Evolutionary conservation across 2,888 invertebrate species (phyloP).

Genomic region (Adineta ricciae): DNA sequence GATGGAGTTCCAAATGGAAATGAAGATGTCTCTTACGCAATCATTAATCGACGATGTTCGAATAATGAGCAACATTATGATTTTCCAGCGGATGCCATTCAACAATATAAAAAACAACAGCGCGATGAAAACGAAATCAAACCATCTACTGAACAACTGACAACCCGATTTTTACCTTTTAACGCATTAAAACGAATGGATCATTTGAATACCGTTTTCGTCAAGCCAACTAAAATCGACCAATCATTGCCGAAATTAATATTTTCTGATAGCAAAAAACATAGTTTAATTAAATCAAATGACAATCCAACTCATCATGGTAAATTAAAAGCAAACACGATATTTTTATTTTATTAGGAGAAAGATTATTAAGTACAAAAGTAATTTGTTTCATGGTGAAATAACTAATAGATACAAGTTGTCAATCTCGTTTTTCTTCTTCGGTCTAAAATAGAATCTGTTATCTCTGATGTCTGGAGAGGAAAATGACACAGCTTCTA

Average conservation of each 20-base stretch:
- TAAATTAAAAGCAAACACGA: no score
- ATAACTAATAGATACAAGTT: not conserved
- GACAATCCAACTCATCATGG: not conserved
- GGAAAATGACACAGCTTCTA: not conserved
- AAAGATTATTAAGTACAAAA: no score
- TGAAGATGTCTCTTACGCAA: not conserved
- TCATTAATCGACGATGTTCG: not conserved
- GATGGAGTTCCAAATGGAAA: not conserved
- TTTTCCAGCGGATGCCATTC: not conserved
- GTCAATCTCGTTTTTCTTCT: not conserved
- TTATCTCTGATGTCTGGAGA: not conserved
- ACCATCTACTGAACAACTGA: not conserved
- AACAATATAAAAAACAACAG: not conserved
- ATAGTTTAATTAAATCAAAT: not conserved
- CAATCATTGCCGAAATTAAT: not conserved
- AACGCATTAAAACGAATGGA: not conserved
- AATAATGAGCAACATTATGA: not conserved
- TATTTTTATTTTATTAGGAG: no score
- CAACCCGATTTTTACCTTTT: not conserved
- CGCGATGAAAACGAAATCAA: not conserved
- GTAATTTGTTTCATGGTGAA: no score
- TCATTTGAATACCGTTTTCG: not conserved
- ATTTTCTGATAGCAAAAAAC: not conserved
- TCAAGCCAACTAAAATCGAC: constrained; percentile 19
- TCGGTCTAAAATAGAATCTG: not conserved